Conservation (phyloP, 2,113 vertebrate species). For the Xiphias gladius region DNA sequence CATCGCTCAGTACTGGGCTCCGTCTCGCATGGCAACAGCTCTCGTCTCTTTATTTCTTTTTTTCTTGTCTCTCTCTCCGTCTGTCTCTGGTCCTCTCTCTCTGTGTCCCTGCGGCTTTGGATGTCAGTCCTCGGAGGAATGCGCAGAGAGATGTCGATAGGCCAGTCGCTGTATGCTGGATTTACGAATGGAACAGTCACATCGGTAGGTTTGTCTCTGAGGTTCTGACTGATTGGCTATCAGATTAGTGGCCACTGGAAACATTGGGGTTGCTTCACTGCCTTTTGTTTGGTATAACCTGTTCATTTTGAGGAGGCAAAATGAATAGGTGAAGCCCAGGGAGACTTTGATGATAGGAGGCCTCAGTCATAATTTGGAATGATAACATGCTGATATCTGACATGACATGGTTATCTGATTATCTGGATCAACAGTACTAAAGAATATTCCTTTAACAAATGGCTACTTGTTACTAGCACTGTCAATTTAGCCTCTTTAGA, state of each 20-base stretch:
- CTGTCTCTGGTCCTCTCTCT: neutral
- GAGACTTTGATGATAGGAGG: neutral
- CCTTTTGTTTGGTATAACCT: neutral
- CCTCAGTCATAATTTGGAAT: neutral
- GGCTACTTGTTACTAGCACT: neutral
- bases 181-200: conserved; percentile 5
- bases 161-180: neutral
- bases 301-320: neutral
- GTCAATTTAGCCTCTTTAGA: too few species aligned
- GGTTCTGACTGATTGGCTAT: neutral
- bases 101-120: conserved; percentile 7
- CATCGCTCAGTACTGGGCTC: conserved; percentile 4
- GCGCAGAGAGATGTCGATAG: conserved; percentile 2
- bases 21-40: conserved; percentile 37
- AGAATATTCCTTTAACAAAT: neutral
- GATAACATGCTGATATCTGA: neutral
- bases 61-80: neutral
- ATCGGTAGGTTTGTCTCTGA: conserved; percentile 23
- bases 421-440: neutral
- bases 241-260: neutral
- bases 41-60: conserved; percentile 26
- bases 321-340: neutral
- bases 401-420: neutral
- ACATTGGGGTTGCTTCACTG: neutral
- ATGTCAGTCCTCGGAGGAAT: conserved; percentile 33